Evolutionary conservation across 2,888 invertebrate species (phyloP).

Genomic region (Nowickia ferox): DNA sequence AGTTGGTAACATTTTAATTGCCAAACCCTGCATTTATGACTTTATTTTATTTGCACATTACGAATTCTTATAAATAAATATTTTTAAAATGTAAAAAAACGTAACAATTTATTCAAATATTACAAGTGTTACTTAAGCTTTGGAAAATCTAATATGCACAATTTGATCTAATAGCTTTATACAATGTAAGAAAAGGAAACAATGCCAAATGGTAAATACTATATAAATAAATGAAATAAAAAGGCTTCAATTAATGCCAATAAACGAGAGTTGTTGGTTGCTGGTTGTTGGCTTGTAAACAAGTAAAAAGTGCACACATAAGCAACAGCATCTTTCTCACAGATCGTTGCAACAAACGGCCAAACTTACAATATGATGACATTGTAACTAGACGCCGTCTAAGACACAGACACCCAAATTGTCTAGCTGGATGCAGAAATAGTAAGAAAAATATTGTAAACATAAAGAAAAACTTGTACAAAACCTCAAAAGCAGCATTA

Average conservation of each 20-base stretch:
- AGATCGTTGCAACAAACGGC: background rate
- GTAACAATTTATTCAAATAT: no score
- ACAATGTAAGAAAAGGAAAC: constrained; percentile 6
- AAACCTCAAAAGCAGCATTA: constrained; percentile 18
- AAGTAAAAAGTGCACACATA: constrained; percentile 14
- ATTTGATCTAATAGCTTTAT: background rate
- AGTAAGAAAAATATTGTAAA: background rate
- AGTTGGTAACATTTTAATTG: no score
- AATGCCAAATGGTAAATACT: background rate
- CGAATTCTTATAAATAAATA: no score
- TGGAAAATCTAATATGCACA: background rate
- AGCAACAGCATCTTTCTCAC: constrained; percentile 43
- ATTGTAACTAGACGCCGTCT: constrained; percentile 17
- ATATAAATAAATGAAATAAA: constrained; percentile 25
- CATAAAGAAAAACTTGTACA: background rate
- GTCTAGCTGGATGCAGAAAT: background rate
- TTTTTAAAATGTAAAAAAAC: no score
- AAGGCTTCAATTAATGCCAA: constrained; percentile 48
- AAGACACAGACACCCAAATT: constrained; percentile 34
- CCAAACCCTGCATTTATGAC: no score
- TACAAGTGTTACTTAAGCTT: no score
- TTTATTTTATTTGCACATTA: no score
- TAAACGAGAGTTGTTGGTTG: constrained; percentile 25
- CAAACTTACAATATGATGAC: background rate
- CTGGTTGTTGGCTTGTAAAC: constrained; percentile 31